phyloP scores from a whole-genome alignment of 2,888 invertebrate genomes.

The Xylocampa areola region DNA sequence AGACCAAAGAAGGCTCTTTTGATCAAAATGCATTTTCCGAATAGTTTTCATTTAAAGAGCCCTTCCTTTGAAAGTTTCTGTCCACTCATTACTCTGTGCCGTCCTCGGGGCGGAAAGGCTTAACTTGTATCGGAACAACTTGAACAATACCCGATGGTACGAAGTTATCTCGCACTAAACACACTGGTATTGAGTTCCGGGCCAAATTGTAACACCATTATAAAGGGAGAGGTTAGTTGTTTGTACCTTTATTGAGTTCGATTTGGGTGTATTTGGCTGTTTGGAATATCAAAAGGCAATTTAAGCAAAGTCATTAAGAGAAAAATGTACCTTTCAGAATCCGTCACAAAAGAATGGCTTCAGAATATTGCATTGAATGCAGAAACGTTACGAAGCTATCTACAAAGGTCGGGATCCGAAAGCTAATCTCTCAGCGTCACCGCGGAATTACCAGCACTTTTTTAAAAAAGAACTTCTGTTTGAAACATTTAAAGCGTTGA shows the following conservation, averaged over 20 bases:
- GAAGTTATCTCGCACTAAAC: slow-evolving; percentile 50
- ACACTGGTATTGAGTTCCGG: slow-evolving; percentile 41
- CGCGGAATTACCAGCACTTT: slow-evolving; percentile 15
- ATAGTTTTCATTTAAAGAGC: neutral
- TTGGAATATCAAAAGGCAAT: neutral
- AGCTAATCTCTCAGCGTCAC: slow-evolving; percentile 10
- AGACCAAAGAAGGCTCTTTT: neutral
- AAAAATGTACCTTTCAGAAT: neutral
- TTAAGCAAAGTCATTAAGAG: too few species aligned
- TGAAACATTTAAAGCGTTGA: slow-evolving; percentile 40
- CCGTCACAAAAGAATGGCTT: neutral
- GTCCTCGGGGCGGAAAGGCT: slow-evolving; percentile 23
- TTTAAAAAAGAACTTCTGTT: slow-evolving; percentile 16
- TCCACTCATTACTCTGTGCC: slow-evolving; percentile 31
- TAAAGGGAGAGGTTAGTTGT: slow-evolving; percentile 28
- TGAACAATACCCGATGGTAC: slow-evolving; percentile 43
- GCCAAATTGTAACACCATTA: slow-evolving; percentile 39
- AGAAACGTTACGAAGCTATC: neutral
- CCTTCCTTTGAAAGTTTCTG: slow-evolving; percentile 22
- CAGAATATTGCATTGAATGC: neutral
- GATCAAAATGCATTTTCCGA: neutral
- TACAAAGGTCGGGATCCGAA: neutral
- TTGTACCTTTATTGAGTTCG: slow-evolving; percentile 11
- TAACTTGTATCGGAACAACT: slow-evolving; percentile 48
- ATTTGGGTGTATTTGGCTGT: slow-evolving; percentile 11